Evolutionary conservation across 2,888 invertebrate species (phyloP).

Genomic region (Carterocephalus palaemon): DNA sequence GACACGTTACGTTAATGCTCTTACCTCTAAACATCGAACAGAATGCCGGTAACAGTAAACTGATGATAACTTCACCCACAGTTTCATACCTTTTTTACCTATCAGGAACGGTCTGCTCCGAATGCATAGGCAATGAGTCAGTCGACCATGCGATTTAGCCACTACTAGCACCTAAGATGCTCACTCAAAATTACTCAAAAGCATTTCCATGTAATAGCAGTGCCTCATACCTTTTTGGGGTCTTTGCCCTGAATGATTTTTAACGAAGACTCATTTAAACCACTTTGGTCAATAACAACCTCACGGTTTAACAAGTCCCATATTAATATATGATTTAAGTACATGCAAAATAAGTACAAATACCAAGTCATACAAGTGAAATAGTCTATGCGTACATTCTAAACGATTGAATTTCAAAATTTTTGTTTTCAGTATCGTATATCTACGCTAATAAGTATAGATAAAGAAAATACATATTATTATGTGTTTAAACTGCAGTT

Average conservation of each 20-base stretch:
- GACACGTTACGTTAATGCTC: slow-evolving; percentile 71
- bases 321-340: no score
- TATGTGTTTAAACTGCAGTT: no score
- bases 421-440: no score
- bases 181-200: slow-evolving; percentile 16
- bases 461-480: no score
- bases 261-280: no score
- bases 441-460: no score
- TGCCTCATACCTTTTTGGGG: not conserved
- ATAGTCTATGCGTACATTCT: no score
- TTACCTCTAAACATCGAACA: slow-evolving; percentile 58
- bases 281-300: no score
- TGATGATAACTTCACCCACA: slow-evolving; percentile 69
- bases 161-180: slow-evolving; percentile 18
- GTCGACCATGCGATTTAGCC: slow-evolving; percentile 47
- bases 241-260: slow-evolving; percentile 23
- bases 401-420: no score
- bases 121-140: slow-evolving; percentile 77
- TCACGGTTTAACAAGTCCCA: no score
- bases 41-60: slow-evolving; percentile 69
- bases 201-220: slow-evolving; percentile 14
- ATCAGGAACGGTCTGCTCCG: slow-evolving; percentile 67
- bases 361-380: no score
- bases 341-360: no score
- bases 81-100: slow-evolving; percentile 68